Evolutionary conservation across 2,888 invertebrate genomes (phyloP), one percentile per base, ranked within the genome.

Genomic region (Eristalis pertinax): DNA sequence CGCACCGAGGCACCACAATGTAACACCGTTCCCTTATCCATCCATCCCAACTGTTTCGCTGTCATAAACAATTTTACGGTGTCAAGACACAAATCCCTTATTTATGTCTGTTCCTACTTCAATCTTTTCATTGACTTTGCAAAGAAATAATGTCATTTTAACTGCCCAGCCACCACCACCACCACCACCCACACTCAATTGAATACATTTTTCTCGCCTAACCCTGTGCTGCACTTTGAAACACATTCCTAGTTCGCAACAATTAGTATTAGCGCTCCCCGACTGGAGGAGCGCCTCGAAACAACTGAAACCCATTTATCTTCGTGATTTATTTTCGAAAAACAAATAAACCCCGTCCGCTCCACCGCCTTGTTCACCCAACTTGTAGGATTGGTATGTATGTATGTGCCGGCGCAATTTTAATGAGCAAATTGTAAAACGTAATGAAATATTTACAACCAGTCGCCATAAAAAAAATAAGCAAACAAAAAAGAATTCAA

Each of bases 371-470:
- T 26, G 26, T 26, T 1, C 26, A 26, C 26, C 26, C 26, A 2
- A 26, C 26, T 26, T 26, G 26, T n/a, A n/a, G n/a, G n/a, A n/a
- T n/a, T n/a, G n/a, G 68, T 4, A 5, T 29, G 29, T 29, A 5
- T 32, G 32, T 32, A 10, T 10, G 32, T 8, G 32, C 10, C 32
- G 10, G 8, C 64, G 62, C 74, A 86, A 86, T 75, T 83, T 86
- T 72, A 82, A 63, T 67, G 78, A 82, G 78, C 67, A 83, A 79
- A 83, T 83, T 86, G 78, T 78, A 72, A 83, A 86, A 75, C 78
- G 78, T 67, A 82, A 86, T 82, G 67, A 86, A 82, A 86, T 82
- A 70, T 83, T 83, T 83, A 83, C 74, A 67, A 22, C 35, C 70
- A 15, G 62, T 15, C 19, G 64, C 4, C 50, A 19, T 19, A 50